Percentiles rank a stretch among this genome's conserved stretches.
Evolutionary conservation across 1,140 invertebrate species (phyloP).

Genomic region (Penaeus indicus): DNA sequence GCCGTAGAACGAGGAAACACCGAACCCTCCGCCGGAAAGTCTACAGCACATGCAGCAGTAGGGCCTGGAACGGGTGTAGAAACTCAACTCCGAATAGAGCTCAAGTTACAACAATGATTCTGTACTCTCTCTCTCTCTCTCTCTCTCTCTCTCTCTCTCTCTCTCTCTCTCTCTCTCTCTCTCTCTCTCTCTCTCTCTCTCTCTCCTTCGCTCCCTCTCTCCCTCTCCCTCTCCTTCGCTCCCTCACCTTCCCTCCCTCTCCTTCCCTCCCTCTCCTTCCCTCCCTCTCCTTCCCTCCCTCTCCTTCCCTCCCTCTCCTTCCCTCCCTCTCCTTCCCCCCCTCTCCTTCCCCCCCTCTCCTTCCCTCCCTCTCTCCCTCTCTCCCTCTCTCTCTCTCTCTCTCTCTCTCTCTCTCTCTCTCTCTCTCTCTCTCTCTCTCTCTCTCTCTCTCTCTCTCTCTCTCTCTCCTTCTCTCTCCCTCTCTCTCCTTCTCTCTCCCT

Average conservation of each 20-base stretch:
- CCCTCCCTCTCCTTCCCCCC: background rate
- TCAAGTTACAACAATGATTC: background rate
- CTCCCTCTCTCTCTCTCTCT: too few relatives aligned
- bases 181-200: background rate
- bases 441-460: constrained; percentile 2
- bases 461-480: constrained; percentile 20
- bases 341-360: too few relatives aligned
- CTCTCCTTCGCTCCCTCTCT: background rate
- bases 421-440: background rate
- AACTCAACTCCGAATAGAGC: background rate
- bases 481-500: background rate
- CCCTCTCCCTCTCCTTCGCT: too few relatives aligned
- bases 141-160: constrained; percentile 13
- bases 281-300: too few relatives aligned
- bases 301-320: background rate
- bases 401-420: background rate
- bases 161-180: background rate
- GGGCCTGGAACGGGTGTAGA: too few relatives aligned
- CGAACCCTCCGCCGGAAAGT: too few relatives aligned
- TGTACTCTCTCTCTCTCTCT: constrained; percentile 14
- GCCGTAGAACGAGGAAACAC: too few relatives aligned
- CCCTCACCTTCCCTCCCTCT: too few relatives aligned
- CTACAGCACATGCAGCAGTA: too few relatives aligned
- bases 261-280: too few relatives aligned
- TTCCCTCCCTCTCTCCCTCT: too few relatives aligned